Percentiles rank a stretch among this genome's conserved stretches.
Conservation (phyloP, 1,140 invertebrate species). For the Drosophila pandora region DNA sequence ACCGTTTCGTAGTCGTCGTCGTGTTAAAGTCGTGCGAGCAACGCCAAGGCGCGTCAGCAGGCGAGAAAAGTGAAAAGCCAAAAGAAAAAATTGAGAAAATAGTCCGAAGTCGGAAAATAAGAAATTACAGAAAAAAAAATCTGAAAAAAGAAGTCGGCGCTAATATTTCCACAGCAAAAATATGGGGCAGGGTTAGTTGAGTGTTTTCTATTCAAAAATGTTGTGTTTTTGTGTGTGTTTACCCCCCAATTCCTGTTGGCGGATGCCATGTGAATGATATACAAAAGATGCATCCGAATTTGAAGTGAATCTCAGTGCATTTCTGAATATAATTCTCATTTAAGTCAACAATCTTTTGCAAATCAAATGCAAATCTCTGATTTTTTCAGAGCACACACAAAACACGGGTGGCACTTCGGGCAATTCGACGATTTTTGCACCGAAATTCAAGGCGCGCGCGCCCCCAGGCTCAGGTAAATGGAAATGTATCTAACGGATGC, state of each 20-base stretch:
- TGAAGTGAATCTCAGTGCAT: slow-evolving; percentile 35
- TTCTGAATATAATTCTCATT: background rate
- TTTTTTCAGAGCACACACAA: slow-evolving; percentile 73
- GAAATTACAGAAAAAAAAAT: slow-evolving; percentile 21
- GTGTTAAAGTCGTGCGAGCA: slow-evolving; percentile 81
- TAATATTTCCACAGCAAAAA: slow-evolving; percentile 48
- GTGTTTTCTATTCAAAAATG: slow-evolving; percentile 47
- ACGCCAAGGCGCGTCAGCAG: slow-evolving; percentile 72
- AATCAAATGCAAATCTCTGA: slow-evolving; percentile 20
- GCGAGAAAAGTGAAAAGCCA: slow-evolving; percentile 47
- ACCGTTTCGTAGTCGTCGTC: slow-evolving; percentile 78
- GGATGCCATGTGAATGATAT: slow-evolving; percentile 1
- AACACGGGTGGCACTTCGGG: slow-evolving; percentile 23
- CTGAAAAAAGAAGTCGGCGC: slow-evolving; percentile 27
- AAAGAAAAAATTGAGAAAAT: slow-evolving; percentile 28
- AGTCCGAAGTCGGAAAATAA: slow-evolving; percentile 44
- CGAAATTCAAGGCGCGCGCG: slow-evolving; percentile 91
- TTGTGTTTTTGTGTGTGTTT: slow-evolving; percentile 30
- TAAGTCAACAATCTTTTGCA: slow-evolving; percentile 5
- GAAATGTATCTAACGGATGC: slow-evolving; percentile 8
- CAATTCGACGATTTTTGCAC: slow-evolving; percentile 87
- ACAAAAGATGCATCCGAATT: slow-evolving; percentile 8
- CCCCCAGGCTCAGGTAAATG: slow-evolving; percentile 88
- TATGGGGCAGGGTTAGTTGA: slow-evolving; percentile 82
- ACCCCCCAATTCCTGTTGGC: background rate